These are phyloP conservation scores for Drosophila nasuta DNA, from an alignment of 1,140 invertebrate genomes.

Conservation along the genomic window DNA sequence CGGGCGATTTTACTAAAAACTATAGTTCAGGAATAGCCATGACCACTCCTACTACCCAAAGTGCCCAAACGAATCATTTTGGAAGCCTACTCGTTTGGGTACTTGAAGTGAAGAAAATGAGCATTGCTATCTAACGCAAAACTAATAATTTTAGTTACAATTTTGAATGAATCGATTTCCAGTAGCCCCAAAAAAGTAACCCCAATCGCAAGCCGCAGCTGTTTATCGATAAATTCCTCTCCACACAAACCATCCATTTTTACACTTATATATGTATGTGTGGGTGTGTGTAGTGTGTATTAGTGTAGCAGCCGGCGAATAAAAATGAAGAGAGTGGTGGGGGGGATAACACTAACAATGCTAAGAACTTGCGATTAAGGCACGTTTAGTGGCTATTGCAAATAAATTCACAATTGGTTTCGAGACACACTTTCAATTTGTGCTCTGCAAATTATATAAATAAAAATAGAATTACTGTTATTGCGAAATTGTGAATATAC, in stretches of 20 bases:
- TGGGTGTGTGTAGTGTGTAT: conserved; percentile 1
- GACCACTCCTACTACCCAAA: conserved; percentile 83
- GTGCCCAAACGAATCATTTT: conserved; percentile 72
- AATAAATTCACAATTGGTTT: conserved; percentile 76
- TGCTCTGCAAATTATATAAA: conserved; percentile 81
- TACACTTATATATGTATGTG: not conserved
- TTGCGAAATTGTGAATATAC: conserved; percentile 46
- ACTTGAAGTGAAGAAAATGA: conserved; percentile 82
- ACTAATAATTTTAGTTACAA: conserved; percentile 84
- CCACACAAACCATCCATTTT: conserved; percentile 1
- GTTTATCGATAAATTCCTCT: conserved; percentile 24
- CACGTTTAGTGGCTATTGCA: conserved; percentile 75
- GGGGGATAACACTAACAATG: conserved; percentile 19
- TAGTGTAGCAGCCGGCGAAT: not conserved
- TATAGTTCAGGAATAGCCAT: conserved; percentile 85
- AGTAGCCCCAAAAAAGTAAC: conserved; percentile 71
- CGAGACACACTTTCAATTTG: conserved; percentile 72
- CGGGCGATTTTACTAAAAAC: conserved; percentile 75
- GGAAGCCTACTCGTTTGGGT: conserved; percentile 66
- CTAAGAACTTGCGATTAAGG: conserved; percentile 71
- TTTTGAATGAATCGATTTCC: conserved; percentile 72
- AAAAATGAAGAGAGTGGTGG: not conserved
- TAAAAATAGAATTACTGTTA: conserved; percentile 73
- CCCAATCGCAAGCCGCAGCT: conserved; percentile 66
- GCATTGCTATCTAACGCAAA: conserved; percentile 84